Evolutionary conservation across 37 sponge, comb jelly and placozoan species (phyloP), one percentile per base, ranked within the genome.

Genomic region (Aplysina aerophoba): DNA sequence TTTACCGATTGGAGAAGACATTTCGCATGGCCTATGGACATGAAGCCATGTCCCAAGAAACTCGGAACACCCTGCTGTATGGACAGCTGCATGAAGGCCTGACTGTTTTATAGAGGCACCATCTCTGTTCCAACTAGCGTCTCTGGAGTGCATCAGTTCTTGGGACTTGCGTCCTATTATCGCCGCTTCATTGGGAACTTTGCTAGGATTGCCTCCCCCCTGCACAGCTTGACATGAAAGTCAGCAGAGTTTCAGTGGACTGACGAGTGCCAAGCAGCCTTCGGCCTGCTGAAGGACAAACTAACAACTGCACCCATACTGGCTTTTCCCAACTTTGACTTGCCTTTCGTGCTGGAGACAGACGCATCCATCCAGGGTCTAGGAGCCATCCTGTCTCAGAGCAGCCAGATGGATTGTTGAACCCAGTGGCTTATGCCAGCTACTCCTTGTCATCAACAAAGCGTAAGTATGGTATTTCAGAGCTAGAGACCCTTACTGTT

Each of bases 361-460:
- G 88, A 88, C 41, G 84, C 88, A 22, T 44, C 50, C 14, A 33
- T 35, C 16, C 15, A 17, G 16, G 88, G 88, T 21, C 63, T 87
- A 3, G 81, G 82, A 33, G 82, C 82, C 3, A 59, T 87, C 12
- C 58, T 87, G 39, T 39, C 65, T 31, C 87, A 86, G 38, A 27
- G n/a, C n/a, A 50, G 80, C 78, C 34, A 60, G 30, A 41, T 27
- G 68, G 68, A 33, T 31, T 35, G 80, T 30, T 79, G 17, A 62
- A 85, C 35, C 85, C 69, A 8, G 41, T 84, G 1, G 88, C 88
- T 17, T 87, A 73, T 82, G 88, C 75, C 16, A 87, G 88, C 55
- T 40, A 83, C 6, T 54, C 83, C 15, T 75, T 87, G 12, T 25
- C 81, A 15, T n/a, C n/a, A n/a, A 59, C 72, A 14, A 83, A 87